These are phyloP conservation scores for Dicyrtomina minuta DNA, from an alignment of 2,888 invertebrate genomes.

Conservation along the genomic window DNA sequence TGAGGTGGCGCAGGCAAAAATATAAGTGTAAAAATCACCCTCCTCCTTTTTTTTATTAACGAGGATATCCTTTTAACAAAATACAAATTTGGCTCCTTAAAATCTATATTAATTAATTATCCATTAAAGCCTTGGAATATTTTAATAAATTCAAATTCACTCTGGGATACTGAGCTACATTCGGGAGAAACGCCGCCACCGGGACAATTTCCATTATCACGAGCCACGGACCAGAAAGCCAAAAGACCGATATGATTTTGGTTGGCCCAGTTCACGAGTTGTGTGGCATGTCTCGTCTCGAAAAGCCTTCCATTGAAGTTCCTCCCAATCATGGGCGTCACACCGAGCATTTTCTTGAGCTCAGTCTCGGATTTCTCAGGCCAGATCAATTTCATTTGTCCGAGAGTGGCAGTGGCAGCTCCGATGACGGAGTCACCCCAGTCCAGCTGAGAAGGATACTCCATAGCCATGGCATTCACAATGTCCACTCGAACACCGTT, in stretches of 20 bases:
- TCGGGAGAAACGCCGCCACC: constrained; percentile 40
- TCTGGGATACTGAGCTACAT: constrained; percentile 44
- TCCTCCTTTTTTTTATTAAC: no score
- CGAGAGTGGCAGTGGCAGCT: constrained; percentile 38
- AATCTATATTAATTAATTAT: no score
- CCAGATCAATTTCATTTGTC: constrained; percentile 51
- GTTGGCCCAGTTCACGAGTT: constrained; percentile 48
- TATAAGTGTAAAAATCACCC: no score
- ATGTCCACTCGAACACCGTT: constrained; percentile 49
- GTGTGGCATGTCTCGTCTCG: constrained; percentile 39
- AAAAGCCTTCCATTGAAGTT: constrained; percentile 49
- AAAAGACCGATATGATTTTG: constrained; percentile 43
- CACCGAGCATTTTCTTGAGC: constrained; percentile 46
- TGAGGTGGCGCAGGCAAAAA: no score
- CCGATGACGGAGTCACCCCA: constrained; percentile 49
- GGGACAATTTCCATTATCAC: constrained; percentile 47
- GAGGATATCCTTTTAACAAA: no score
- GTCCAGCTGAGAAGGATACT: constrained; percentile 40
- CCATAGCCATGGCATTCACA: constrained; percentile 45
- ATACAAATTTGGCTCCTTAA: no score
- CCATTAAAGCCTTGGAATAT: constrained; percentile 45
- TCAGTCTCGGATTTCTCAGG: constrained; percentile 44
- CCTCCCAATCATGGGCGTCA: constrained; percentile 48
- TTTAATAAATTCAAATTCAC: constrained; percentile 47
- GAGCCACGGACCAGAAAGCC: constrained; percentile 46